A percentile compares a stretch with the other conserved stretches of the same genome.
These are phyloP conservation scores for Calliopum simillimum DNA, from an alignment of 2,888 invertebrate species.

Conservation along the genomic window DNA sequence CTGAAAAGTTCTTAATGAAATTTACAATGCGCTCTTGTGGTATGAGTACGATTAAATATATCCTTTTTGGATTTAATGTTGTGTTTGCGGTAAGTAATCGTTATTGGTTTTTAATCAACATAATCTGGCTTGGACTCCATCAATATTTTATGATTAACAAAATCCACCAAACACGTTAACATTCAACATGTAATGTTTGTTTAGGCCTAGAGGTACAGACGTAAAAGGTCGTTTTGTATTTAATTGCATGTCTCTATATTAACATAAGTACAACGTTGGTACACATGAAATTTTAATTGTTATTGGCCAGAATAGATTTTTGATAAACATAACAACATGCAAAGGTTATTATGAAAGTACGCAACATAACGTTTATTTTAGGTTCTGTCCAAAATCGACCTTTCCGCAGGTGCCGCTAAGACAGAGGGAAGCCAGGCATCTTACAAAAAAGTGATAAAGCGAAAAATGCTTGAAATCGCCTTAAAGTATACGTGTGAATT, in stretches of 20 bases:
- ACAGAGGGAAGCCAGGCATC: too few species aligned
- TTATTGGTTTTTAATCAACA: conserved; percentile 7
- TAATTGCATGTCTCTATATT: conserved; percentile 26
- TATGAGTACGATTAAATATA: conserved; percentile 72
- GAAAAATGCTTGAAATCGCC: too few species aligned
- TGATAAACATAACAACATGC: conserved; percentile 34
- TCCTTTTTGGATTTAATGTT: conserved; percentile 73
- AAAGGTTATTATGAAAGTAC: conserved; percentile 14
- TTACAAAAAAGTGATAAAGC: too few species aligned
- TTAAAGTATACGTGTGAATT: too few species aligned
- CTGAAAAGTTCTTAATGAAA: conserved; percentile 47
- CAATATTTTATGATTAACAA: conserved; percentile 3
- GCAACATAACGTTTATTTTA: too few species aligned
- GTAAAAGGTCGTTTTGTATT: background rate
- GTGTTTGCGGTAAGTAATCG: conserved; percentile 74
- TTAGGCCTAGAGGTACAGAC: too few species aligned
- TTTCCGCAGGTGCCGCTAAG: too few species aligned
- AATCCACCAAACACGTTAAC: background rate
- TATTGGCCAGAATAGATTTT: conserved; percentile 24
- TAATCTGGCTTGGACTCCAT: background rate
- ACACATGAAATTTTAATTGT: conserved; percentile 16
- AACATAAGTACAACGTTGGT: conserved; percentile 19
- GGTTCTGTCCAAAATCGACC: too few species aligned
- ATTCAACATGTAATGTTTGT: background rate
- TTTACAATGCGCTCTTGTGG: conserved; percentile 67